Conservation (phyloP, 2,113 vertebrate species). For the Corythornis vintsioides region DNA sequence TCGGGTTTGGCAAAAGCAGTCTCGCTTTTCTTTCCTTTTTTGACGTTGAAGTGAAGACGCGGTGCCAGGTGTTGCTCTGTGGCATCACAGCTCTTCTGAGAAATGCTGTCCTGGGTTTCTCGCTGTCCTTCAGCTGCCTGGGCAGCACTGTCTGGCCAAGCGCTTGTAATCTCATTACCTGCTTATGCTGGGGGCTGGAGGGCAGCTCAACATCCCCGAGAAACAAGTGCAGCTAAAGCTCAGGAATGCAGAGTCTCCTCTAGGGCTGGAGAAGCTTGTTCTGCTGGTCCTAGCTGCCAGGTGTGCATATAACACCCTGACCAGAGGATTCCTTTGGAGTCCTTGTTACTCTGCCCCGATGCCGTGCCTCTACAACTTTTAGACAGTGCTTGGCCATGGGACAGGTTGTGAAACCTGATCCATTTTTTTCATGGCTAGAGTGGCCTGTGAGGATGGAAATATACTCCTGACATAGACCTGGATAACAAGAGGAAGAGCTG, state of each 20-base stretch:
- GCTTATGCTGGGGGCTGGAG: constrained; percentile 7
- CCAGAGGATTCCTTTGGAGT: neutral
- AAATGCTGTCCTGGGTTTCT: neutral
- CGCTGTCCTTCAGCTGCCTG: neutral
- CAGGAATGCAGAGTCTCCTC: rapidly evolving
- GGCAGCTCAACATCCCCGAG: neutral
- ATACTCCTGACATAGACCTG: neutral
- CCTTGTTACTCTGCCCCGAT: neutral
- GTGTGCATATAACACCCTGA: neutral
- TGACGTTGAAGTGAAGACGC: neutral
- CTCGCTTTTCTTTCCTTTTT: neutral
- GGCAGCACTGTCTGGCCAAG: neutral
- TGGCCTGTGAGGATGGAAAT: neutral
- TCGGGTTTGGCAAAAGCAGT: neutral
- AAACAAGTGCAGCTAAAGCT: neutral
- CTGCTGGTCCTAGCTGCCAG: neutral
- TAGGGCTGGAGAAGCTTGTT: neutral
- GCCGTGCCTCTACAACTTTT: neutral
- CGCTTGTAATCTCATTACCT: constrained; percentile 37
- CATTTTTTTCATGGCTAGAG: neutral
- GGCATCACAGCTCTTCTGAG: neutral
- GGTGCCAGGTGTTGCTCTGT: rapidly evolving
- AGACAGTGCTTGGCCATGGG: neutral
- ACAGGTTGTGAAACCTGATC: neutral
- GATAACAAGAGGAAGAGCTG: neutral